Evolutionary conservation across 2,113 vertebrate species (phyloP), one percentile per base, ranked within the genome.

Genomic region (Cyanocitta stelleri): DNA sequence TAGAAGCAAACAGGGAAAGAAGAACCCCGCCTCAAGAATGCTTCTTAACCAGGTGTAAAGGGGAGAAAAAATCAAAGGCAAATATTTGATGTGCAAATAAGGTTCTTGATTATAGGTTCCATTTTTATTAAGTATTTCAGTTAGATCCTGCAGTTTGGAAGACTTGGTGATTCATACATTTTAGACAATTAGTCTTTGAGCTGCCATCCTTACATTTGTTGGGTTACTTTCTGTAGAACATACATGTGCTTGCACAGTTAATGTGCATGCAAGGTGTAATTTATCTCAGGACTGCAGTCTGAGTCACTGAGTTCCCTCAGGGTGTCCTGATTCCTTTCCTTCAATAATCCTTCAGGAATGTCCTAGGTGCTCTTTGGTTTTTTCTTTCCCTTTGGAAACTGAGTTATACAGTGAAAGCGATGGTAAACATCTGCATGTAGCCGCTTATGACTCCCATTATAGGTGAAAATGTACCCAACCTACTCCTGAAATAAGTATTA

Each of bases 241-340:
- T 13, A 11, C 61, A 49, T 8, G 26, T 41, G 43, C 33, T 91
- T 54, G 55, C 66, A 73, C 39, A 92, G 92, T 96, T 85, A 94
- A 90, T 87, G 76, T 93, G 52, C 10, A 27, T 55, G 41, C 58
- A 96, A 96, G 82, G 96, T 92, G 78, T 91, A 95, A 97, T 91
- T 93, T 95, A 68, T 93, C 81, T 97, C 79, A 84, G 62, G 61
- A 72, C 96, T 94, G 55, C 43, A 86, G 27, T 78, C 85, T 96
- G 97, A 97, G 90, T 96, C 97, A 96, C 55, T 14, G 48, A 63
- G 32, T 72, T 95, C 46, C 85, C 81, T 92, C 51, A 15, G 64
- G 55, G n/a, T 64, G 43, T 76, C 54, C 93, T 78, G 73, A 82
- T 67, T 93, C 59, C 27, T 83, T 95, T 83, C 51, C 41, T 91